Conservation (phyloP, 2,888 invertebrate species). For the Escarpia spicata region DNA sequence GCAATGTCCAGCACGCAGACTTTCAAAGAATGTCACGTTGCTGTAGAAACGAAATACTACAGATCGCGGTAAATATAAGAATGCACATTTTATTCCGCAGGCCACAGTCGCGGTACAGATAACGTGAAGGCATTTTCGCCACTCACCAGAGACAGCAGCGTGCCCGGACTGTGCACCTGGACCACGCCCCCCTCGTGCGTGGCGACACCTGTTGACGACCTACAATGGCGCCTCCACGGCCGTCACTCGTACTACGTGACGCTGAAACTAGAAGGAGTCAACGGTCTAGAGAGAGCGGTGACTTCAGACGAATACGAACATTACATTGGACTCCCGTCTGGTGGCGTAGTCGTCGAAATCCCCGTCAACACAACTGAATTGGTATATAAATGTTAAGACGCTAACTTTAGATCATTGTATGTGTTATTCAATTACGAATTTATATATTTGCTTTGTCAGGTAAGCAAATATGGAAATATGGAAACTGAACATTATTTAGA, state of each 20-base stretch:
- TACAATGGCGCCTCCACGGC: slow-evolving; percentile 13
- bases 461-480: too few relatives aligned
- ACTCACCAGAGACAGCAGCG: neutral
- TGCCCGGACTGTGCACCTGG: neutral
- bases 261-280: neutral
- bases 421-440: too few relatives aligned
- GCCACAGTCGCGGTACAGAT: neutral
- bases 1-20: too few relatives aligned
- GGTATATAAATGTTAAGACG: neutral
- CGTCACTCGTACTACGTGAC: neutral
- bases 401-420: too few relatives aligned
- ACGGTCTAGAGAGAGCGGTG: neutral
- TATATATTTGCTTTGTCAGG: too few relatives aligned
- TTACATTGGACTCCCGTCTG: neutral
- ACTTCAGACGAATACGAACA: neutral
- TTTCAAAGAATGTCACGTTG: too few relatives aligned
- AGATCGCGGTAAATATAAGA: too few relatives aligned
- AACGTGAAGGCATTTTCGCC: neutral
- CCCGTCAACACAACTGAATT: neutral
- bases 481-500: too few relatives aligned
- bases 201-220: neutral
- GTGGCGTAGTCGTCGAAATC: neutral
- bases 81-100: neutral
- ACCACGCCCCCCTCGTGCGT: neutral
- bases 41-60: too few relatives aligned